Base-by-base conservation (phyloP, 2,797 vertebrate species). In the Mormyrops attenuatus region DNA sequence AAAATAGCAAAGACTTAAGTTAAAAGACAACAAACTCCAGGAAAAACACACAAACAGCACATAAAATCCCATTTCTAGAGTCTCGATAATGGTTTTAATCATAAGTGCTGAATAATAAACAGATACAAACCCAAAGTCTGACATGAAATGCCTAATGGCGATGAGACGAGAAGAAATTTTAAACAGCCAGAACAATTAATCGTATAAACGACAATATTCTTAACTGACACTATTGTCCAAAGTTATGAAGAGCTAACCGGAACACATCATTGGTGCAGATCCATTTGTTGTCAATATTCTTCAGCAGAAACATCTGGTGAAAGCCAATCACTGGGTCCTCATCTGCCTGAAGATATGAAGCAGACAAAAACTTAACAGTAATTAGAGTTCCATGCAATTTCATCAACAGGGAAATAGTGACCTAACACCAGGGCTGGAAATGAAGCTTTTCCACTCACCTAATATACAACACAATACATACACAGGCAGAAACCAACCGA, bases 211-310 rank as follows among this genome's bases (percentile, higher is more conserved):
- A 77, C 34, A 41, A 60, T 85, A 55, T 86, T 13, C 84, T 86
- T 85, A 85, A 26, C 6, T 11, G 52, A 87, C 9, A 60, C 89
- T 95, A 96, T 17, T 93, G 94, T 69, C 95, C 93, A 91, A 97
- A 96, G 89, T 96, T 97, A 90, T 96, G 95, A 47, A 96, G 92
- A 49, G 96, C 94, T 93, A 97, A 92, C 91, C 96, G 93, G 93
- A 97, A 97, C 90, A 97, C 94, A 9, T 96, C 94, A 60, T 96
- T 97, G 50, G 94, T 95, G 93, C 96, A 97, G 66, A 94, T 93
- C 95, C 96, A 97, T 26, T 93, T 92, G 30, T 93, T 91, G 80
- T 94, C 94, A 53, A 94, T 90, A 30, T 91, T 94, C 93, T 95
- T 97, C 92, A 96, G 93, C 94, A 96, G 91, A 91, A 97, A 97